A percentile compares a stretch with the other conserved stretches of the same genome.
phyloP scores from a whole-genome alignment of 2,797 vertebrate genomes.

The Acanthiza pusilla region DNA sequence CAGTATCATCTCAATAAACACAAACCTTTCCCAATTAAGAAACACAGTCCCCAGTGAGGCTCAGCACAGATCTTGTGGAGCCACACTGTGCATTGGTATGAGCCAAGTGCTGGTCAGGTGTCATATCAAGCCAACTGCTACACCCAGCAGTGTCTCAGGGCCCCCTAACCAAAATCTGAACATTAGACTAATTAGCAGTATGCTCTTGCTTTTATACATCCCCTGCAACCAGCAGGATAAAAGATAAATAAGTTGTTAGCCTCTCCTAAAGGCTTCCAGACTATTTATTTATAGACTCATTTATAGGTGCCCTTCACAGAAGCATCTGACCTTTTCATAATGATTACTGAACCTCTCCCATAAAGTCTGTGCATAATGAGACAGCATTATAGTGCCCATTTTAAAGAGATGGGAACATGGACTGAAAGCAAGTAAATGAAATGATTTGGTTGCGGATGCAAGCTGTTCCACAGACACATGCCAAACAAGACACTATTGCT shows the following conservation, averaged over 20 bases:
- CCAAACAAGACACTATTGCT: background rate
- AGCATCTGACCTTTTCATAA: constrained; percentile 61
- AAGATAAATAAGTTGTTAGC: constrained; percentile 51
- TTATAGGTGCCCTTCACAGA: constrained; percentile 54
- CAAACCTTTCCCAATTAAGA: background rate
- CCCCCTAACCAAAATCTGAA: background rate
- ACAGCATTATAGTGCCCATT: constrained; percentile 29
- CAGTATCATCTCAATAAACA: background rate
- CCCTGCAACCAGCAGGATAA: constrained; percentile 19
- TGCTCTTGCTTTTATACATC: background rate
- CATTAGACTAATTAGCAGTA: constrained; percentile 41
- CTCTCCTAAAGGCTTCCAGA: constrained; percentile 32
- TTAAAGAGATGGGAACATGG: constrained; percentile 31
- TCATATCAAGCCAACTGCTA: background rate
- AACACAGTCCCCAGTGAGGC: background rate
- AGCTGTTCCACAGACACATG: background rate
- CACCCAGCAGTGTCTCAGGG: background rate
- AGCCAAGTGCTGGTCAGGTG: background rate
- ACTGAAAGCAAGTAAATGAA: constrained; percentile 28
- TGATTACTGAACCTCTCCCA: constrained; percentile 52
- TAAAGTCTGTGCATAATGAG: constrained; percentile 51
- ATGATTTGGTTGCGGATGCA: background rate
- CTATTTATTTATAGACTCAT: constrained; percentile 61
- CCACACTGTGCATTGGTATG: background rate
- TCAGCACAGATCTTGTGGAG: background rate